Evolutionary conservation across 2,888 invertebrate genomes (phyloP).

Genomic region (Drosophila kambysellisi): DNA sequence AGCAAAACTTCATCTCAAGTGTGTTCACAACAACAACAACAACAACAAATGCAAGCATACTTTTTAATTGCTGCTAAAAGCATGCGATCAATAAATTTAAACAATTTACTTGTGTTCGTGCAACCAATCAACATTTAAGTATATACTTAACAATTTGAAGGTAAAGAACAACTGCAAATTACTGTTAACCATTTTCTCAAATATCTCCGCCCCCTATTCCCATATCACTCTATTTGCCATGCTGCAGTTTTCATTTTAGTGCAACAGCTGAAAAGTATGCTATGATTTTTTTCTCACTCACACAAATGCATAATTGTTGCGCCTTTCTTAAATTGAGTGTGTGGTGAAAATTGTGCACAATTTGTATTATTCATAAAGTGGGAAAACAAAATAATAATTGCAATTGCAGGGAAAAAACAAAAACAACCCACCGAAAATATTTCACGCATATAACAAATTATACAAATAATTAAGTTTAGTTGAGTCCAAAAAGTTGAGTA

Average conservation of each 20-base stretch:
- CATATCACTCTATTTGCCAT: slow-evolving; percentile 14
- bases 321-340: slow-evolving; percentile 5
- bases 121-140: slow-evolving; percentile 32
- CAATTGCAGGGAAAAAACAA: background rate
- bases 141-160: slow-evolving; percentile 42
- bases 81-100: slow-evolving; percentile 43
- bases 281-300: slow-evolving; percentile 41
- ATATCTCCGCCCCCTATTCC: background rate
- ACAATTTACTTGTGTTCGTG: slow-evolving; percentile 36
- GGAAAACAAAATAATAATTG: background rate
- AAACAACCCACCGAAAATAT: background rate
- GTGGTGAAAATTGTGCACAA: background rate
- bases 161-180: slow-evolving; percentile 46
- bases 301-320: slow-evolving; percentile 43
- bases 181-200: background rate
- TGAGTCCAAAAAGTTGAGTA: background rate
- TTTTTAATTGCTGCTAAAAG: slow-evolving; percentile 35
- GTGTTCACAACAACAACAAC: slow-evolving; percentile 59
- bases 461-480: background rate
- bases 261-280: slow-evolving; percentile 74
- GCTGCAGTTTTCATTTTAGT: slow-evolving; percentile 38
- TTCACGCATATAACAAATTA: background rate
- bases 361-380: background rate
- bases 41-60: slow-evolving; percentile 24
- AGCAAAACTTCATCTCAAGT: slow-evolving; percentile 56